Conservation (phyloP, 2,888 invertebrate genomes). For the Saturnia japonica region DNA sequence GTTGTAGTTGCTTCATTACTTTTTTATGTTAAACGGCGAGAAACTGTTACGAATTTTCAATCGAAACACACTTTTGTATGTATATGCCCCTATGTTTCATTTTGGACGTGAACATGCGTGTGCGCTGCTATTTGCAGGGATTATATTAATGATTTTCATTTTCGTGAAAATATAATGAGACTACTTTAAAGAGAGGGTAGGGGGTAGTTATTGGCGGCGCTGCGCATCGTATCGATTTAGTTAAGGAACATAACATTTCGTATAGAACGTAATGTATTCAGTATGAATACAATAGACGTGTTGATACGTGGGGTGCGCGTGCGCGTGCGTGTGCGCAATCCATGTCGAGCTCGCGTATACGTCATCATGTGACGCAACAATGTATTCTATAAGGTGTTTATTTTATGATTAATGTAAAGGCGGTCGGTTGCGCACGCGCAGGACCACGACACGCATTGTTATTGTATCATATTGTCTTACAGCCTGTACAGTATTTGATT, state of each 20-base stretch:
- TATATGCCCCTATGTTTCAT: neutral
- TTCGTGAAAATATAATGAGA: neutral
- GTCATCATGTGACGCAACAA: no score
- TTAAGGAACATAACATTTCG: neutral
- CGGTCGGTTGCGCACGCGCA: slow-evolving; percentile 25
- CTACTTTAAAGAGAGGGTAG: slow-evolving; percentile 1
- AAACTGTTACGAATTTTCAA: neutral
- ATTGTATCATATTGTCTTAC: slow-evolving; percentile 62
- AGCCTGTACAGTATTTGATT: slow-evolving; percentile 78
- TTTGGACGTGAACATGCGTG: neutral
- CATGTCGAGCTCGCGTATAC: no score
- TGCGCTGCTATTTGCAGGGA: neutral
- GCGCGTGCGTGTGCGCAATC: no score
- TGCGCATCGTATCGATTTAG: slow-evolving; percentile 10
- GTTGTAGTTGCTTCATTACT: neutral
- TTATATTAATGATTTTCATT: slow-evolving; percentile 1
- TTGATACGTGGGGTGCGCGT: neutral
- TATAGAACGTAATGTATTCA: slow-evolving; percentile 3
- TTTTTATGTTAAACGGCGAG: neutral
- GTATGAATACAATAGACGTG: neutral
- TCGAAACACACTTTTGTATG: neutral
- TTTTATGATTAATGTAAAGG: neutral
- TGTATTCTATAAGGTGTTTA: neutral
- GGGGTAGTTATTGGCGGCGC: slow-evolving; percentile 12
- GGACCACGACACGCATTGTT: slow-evolving; percentile 43